Base-by-base conservation (phyloP, 2,797 vertebrate species). In the Pseudomugil tenellus region DNA sequence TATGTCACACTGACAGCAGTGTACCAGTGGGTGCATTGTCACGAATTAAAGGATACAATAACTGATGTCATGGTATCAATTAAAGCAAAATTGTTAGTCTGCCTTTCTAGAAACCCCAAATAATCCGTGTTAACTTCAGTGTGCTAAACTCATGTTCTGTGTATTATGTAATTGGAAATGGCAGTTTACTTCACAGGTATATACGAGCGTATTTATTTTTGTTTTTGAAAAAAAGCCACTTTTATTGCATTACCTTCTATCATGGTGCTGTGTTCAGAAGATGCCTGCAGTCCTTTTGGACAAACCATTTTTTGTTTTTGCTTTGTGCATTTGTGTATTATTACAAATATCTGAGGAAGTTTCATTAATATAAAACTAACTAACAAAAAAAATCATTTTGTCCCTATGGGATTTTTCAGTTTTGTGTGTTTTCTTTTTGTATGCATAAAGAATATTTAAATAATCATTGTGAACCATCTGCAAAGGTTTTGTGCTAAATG, bases 361-460 rank as follows among this genome's bases (percentile, higher is more conserved):
- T 86, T 85, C 62, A 75, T 65, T 83, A 65, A 77, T 83, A 87
- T 85, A 31, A 61, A 76, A 67, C 69, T 61, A 67, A 59, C 21
- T 74, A 63, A 48, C 46, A 65, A 59, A 65, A 58, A 54, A 35
- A 49, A 74, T 93, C 11, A 92, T 93, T 95, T 97, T 95, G 95
- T 98, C 96, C 96, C 96, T 37, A 94, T 92, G 91, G 92, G 91
- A 92, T 88, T 88, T 83, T 80, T 86, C 58, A 77, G 68, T 87
- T 53, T 43, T 68, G 48, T 83, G 80, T 79, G 77, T 90, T 72
- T 34, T 92, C 90, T 92, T 91, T 91, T 89, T 62, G 72, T 90
- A 83, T 82, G 76, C 81, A 88, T 80, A 77, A 80, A 81, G 65
- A 79, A 81, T 87, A 80, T 93, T 94, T 90, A 93, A 94, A 86